A percentile compares a stretch with the other conserved stretches of the same genome.
Evolutionary conservation across 2,797 vertebrate genomes (phyloP).

Genomic region (Menidia menidia): DNA sequence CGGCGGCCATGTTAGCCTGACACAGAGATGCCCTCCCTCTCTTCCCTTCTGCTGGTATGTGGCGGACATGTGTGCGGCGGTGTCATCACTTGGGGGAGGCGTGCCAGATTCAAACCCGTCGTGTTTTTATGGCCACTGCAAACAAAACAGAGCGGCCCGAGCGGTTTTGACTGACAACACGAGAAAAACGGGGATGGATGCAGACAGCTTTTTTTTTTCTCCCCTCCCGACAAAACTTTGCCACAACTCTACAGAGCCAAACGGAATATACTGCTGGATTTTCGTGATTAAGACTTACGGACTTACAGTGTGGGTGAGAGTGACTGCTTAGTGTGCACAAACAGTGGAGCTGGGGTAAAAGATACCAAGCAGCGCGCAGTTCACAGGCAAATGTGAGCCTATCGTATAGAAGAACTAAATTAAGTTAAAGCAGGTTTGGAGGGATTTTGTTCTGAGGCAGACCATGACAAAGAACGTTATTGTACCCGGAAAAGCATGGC

Average conservation of each 20-base stretch:
- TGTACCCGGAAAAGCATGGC: no score
- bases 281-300: neutral
- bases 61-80: constrained; percentile 12
- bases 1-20: constrained; percentile 30
- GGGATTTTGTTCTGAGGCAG: no score
- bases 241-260: neutral
- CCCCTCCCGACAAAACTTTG: neutral
- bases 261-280: neutral
- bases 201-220: no score
- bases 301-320: neutral
- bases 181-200: neutral
- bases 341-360: no score
- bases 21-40: constrained; percentile 46
- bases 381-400: no score
- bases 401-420: no score
- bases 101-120: constrained; percentile 12
- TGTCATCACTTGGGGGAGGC: constrained; percentile 1
- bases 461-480: no score
- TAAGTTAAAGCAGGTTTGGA: no score
- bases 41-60: constrained; percentile 13
- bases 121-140: constrained; percentile 9
- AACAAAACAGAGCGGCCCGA: neutral
- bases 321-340: no score
- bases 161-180: neutral
- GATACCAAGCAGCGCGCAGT: no score